phyloP scores from a whole-genome alignment of 2,888 invertebrate species.

The Lithosia quadra region DNA sequence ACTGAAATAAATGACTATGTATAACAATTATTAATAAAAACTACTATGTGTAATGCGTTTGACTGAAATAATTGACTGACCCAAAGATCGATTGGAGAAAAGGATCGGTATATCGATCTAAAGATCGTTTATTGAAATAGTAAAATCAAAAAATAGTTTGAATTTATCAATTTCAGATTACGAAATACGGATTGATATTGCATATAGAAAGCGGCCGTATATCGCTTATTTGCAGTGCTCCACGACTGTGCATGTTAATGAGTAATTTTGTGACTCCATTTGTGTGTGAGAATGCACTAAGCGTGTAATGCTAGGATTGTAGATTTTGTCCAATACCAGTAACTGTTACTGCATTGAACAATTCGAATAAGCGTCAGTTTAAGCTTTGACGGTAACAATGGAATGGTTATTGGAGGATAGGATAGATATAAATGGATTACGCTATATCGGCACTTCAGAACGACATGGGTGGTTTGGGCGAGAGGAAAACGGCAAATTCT shows the following conservation, averaged over 20 bases:
- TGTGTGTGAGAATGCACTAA: constrained; percentile 7
- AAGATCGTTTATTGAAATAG: background rate
- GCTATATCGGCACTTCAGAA: constrained; percentile 37
- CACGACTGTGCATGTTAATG: background rate
- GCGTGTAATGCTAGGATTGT: constrained; percentile 39
- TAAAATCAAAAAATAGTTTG: background rate
- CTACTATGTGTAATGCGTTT: no score
- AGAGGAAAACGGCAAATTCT: constrained; percentile 7
- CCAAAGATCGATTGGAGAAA: no score
- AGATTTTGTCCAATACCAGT: constrained; percentile 34
- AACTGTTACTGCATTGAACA: constrained; percentile 30
- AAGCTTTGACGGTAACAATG: constrained; percentile 29
- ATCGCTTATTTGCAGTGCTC: background rate
- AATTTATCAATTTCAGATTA: no score
- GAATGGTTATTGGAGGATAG: constrained; percentile 36
- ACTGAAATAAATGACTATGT: background rate
- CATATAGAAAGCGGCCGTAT: no score
- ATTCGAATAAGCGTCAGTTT: constrained; percentile 36
- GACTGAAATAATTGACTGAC: no score
- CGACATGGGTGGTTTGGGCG: constrained; percentile 11
- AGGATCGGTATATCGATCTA: no score
- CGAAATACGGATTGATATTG: no score
- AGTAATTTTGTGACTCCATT: background rate
- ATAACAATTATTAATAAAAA: background rate
- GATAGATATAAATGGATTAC: constrained; percentile 46